Percentiles rank a stretch among this genome's conserved stretches.
Conservation (phyloP, 2,888 invertebrate species). For the Nomada hirtipes region DNA sequence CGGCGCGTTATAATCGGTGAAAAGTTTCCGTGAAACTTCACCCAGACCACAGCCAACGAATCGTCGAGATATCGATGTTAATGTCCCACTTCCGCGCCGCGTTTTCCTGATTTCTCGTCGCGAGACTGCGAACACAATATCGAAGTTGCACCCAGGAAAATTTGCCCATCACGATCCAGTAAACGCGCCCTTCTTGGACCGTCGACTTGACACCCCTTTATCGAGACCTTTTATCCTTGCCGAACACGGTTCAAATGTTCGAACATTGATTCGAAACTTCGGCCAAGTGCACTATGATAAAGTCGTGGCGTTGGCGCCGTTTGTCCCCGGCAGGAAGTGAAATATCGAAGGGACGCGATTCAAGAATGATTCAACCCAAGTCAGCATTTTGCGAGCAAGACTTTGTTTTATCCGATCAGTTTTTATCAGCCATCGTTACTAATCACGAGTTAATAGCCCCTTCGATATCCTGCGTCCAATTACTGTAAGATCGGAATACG, state of each 20-base stretch:
- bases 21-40: constrained; percentile 52
- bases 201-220: constrained; percentile 21
- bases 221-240: neutral
- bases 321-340: neutral
- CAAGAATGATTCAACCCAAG: neutral
- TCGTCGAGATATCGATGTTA: constrained; percentile 56
- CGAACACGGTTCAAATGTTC: constrained; percentile 26
- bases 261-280: constrained; percentile 19
- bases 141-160: constrained; percentile 42
- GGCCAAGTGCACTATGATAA: neutral
- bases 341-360: neutral
- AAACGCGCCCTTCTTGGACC: constrained; percentile 16
- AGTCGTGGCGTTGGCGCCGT: neutral
- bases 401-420: too few relatives aligned
- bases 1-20: constrained; percentile 34
- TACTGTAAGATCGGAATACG: too few relatives aligned
- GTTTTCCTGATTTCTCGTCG: constrained; percentile 29
- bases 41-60: constrained; percentile 41
- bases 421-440: too few relatives aligned
- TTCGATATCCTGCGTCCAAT: too few relatives aligned
- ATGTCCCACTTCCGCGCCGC: constrained; percentile 48
- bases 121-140: constrained; percentile 16
- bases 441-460: too few relatives aligned
- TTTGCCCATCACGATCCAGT: constrained; percentile 24
- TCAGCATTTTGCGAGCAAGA: too few relatives aligned